Evolutionary conservation across 2,888 invertebrate species (phyloP), one percentile per base, ranked within the genome.

Genomic region (Baronia brevicornis): DNA sequence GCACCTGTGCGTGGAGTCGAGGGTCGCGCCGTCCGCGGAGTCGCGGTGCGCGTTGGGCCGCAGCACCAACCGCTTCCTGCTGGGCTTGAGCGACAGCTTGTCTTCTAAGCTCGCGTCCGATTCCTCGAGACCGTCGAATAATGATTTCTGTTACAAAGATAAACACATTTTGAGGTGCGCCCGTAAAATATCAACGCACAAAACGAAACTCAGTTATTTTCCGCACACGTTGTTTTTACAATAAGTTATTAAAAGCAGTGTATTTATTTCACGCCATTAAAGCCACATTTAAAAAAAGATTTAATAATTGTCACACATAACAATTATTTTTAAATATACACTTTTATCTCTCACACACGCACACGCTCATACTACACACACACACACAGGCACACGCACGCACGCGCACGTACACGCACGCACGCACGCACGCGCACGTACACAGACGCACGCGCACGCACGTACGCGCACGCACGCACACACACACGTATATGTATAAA

Each of bases 101-200:
- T 87, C 87, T 36, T 89, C 87, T 0, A 90, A 55, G 25, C 85
- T 86, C 3, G 88, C 86, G 57, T 93, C 92, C 5, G 91, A 90
- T 50, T 95, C 95, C 45, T 93, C 93, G 1, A 95, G 71, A 0
- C 95, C 96, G 55, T 95, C 96, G 67, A 97, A 97, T 1, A 97
- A 68, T 0, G 91, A 90, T 64, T 92, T 92, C 87, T 91, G 60
- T 4, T 47, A 51, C n/a, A 21, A 39, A 38, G 30, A 21, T 9
- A 23, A 19, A 23, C 1, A 27, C 20, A 22, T 25, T 25, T 12
- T n/a, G n/a, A n/a, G n/a, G n/a, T n/a, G n/a, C n/a, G n/a, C n/a
- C n/a, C n/a, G n/a, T n/a, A n/a, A n/a, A n/a, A n/a, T n/a, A n/a
- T n/a, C n/a, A n/a, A n/a, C n/a, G n/a, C n/a, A n/a, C n/a, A n/a